Evolutionary conservation across 2,888 invertebrate species (phyloP), one percentile per base, ranked within the genome.

Genomic region (Chrysolina americana): DNA sequence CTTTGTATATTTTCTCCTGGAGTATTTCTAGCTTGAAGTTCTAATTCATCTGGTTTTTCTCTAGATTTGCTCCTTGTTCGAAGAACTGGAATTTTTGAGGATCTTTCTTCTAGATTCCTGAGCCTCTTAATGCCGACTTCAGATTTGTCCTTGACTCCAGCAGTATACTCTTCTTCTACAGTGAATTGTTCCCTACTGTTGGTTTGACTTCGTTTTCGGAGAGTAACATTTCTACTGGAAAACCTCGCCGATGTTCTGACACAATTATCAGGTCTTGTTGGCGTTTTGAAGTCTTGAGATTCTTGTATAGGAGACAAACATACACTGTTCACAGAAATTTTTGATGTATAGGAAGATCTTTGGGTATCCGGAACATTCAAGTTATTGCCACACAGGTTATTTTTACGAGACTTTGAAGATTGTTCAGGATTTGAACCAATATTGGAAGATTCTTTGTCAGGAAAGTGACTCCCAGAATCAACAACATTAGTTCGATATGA

Each of bases 31-130:
- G 11, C 23, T 23, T 5, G 41, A 64, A 36, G 13, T 19, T 68
- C 53, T 15, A n/a, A 41, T 66, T 50, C 19, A 17, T 50, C 36
- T 11, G 28, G 15, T n/a, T 68, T 68, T 68, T 68, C 68, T 23
- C 68, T 50, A 21, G 68, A 68, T 68, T 68, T 68, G 68, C 68
- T 68, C 36, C 68, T 53, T 41, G 19, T 68, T 41, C 68, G 28
- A 1, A 41, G 15, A n/a, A 68, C 41, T 53, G 68, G 68, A 68
- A 68, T 68, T 19, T 41, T 68, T 9, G 68, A 68, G 17, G 28
- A 19, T 13, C 17, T 68, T 53, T 68, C 66, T 65, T 44, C 47
- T n/a, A 21, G 21, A 21, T 53, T 10, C 11, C 10, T 21, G 23
- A n/a, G 2, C 8, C 13, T 17, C 28, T 59, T 36, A 36, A 28